Conservation (phyloP, 2,113 vertebrate species). For the Syngnathus scovelli region DNA sequence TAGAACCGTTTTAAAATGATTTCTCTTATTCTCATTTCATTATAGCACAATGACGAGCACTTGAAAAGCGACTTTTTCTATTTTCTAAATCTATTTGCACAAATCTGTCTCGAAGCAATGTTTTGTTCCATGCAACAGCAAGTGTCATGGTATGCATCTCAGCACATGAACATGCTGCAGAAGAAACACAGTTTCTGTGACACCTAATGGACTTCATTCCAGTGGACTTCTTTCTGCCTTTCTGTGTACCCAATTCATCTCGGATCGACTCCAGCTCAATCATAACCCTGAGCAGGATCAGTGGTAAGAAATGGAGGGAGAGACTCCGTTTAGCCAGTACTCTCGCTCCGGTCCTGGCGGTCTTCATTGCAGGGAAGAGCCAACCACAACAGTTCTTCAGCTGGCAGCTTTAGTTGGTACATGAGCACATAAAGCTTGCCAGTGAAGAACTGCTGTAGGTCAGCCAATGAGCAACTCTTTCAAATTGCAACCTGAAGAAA, state of each 20-base stretch:
- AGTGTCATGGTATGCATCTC: constrained; percentile 50
- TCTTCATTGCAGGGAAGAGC: constrained; percentile 77
- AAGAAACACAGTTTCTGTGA: constrained; percentile 50
- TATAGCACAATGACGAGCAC: background rate
- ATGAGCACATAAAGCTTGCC: constrained; percentile 99
- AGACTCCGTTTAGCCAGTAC: constrained; percentile 2
- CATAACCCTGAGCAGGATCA: background rate
- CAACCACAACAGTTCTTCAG: constrained; percentile 99
- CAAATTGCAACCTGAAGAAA: constrained; percentile 16
- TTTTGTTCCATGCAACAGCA: constrained; percentile 62
- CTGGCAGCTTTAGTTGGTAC: constrained; percentile 99
- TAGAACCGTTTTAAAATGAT: background rate
- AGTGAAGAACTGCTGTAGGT: constrained; percentile 99
- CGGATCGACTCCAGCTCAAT: background rate
- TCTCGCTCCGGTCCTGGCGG: constrained; percentile 1
- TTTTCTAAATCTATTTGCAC: background rate
- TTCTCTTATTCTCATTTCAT: background rate
- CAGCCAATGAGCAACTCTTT: constrained; percentile 72
- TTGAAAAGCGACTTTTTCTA: background rate
- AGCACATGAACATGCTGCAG: constrained; percentile 61
- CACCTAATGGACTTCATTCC: background rate
- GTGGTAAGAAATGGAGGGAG: background rate
- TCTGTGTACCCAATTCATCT: background rate
- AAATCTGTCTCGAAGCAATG: constrained; percentile 43
- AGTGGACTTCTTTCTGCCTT: background rate